phyloP scores from a whole-genome alignment of 2,113 vertebrate species.

The Bos taurus region DNA sequence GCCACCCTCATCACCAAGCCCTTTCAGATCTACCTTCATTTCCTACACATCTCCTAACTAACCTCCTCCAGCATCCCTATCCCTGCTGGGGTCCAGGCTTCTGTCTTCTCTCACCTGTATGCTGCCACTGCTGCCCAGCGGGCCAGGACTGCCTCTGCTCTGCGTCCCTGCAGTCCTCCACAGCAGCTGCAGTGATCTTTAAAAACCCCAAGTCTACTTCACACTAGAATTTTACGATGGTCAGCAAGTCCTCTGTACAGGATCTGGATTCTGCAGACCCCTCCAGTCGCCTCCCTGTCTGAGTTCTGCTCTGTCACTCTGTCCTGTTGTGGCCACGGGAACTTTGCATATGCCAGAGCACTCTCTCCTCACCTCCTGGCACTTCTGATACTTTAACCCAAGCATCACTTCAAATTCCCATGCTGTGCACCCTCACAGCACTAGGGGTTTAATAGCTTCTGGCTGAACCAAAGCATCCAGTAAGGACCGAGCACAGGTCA shows the following conservation, averaged over 20 bases:
- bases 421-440: too few species aligned
- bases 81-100: too few species aligned
- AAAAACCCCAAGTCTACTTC: neutral
- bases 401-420: neutral
- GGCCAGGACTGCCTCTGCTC: neutral
- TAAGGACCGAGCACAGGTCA: neutral
- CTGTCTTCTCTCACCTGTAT: neutral
- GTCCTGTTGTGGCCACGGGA: neutral
- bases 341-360: neutral
- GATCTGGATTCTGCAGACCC: neutral
- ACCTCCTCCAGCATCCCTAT: neutral
- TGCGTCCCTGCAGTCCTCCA: neutral
- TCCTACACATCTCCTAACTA: neutral
- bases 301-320: neutral
- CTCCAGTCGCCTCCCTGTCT: neutral
- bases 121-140: neutral
- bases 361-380: neutral
- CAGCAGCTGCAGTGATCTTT: neutral
- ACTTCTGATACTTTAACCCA: neutral
- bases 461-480: neutral
- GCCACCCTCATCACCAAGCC: neutral
- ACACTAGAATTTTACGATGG: neutral
- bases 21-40: neutral
- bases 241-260: neutral
- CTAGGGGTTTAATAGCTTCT: fast-evolving